Evolutionary conservation across 2,888 invertebrate genomes (phyloP), one percentile per base, ranked within the genome.

Genomic region (Phengaris arion): DNA sequence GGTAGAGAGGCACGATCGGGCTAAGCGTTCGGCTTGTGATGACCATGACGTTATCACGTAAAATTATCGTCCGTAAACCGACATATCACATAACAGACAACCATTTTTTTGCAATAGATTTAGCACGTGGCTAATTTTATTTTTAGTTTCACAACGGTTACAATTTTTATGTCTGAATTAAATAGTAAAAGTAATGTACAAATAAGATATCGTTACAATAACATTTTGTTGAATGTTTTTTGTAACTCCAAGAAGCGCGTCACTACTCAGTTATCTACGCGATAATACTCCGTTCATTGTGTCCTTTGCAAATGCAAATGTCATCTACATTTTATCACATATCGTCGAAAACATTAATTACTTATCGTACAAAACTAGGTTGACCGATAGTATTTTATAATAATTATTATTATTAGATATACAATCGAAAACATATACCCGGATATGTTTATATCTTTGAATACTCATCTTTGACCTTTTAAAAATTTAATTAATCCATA

Each of bases 311-410:
- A 35, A 64, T 64, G 64, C n/a, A n/a, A n/a, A n/a, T n/a, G n/a
- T n/a, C n/a, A n/a, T n/a, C n/a, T n/a, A 45, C 64, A 35, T 59
- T 22, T 35, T 35, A 35, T 35, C 35, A 35, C 35, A 64, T 64
- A 64, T 64, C 59, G 15, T 64, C 22, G 35, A 64, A 52, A 52
- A 52, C 52, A 52, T 52, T 35, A 52, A 52, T 52, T 12, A 64
- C 64, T 64, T 64, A 64, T 64, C 64, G 64, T 64, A 64, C 64
- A 64, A 35, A 64, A 64, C 64, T 64, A 35, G 64, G 64, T 35
- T 64, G 64, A 64, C 64, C 64, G 64, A 64, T 64, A 64, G 35
- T 64, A 64, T 45, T 35, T 59, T 59, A 64, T 35, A 64, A 64
- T 12, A 64, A 64, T 45, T 64, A 12, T 52, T 52, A 4, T 35